Conservation (phyloP, 2,113 vertebrate species). For the Cyanocitta stelleri region DNA sequence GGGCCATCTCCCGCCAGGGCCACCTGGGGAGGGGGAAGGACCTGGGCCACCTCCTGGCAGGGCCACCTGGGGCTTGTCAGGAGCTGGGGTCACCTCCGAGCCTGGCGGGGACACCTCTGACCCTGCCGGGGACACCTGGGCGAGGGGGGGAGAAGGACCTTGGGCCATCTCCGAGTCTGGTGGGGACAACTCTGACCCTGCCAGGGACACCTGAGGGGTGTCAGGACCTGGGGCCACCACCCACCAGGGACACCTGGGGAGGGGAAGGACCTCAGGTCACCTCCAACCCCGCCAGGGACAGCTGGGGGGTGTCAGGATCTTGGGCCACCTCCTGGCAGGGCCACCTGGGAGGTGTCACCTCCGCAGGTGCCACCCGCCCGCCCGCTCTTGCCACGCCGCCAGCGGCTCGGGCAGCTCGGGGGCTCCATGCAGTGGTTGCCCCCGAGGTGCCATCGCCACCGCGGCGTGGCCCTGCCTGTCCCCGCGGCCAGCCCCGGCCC, state of each 20-base stretch:
- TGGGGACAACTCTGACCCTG: too few species aligned
- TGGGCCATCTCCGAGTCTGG: not conserved
- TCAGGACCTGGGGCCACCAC: too few species aligned
- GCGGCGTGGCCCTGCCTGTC: not conserved
- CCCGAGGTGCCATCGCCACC: not conserved
- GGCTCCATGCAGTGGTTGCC: not conserved
- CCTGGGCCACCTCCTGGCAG: not conserved
- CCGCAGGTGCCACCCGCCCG: not conserved
- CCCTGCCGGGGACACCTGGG: not conserved
- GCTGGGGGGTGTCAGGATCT: rapidly evolving
- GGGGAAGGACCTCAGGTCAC: not conserved
- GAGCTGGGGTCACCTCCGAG: not conserved
- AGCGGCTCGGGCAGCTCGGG: not conserved
- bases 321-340: not conserved
- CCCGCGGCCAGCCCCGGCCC: not conserved
- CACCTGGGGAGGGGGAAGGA: not conserved
- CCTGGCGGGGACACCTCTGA: too few species aligned
- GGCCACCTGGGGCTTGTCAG: not conserved
- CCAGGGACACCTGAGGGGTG: too few species aligned
- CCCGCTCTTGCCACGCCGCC: not conserved
- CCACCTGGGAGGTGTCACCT: not conserved
- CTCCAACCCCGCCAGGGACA: not conserved
- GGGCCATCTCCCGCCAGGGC: not conserved
- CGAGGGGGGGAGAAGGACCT: too few species aligned
- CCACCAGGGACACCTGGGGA: not conserved